phyloP scores from a whole-genome alignment of 2,888 invertebrate genomes.

The Xanthorhoe designata region DNA sequence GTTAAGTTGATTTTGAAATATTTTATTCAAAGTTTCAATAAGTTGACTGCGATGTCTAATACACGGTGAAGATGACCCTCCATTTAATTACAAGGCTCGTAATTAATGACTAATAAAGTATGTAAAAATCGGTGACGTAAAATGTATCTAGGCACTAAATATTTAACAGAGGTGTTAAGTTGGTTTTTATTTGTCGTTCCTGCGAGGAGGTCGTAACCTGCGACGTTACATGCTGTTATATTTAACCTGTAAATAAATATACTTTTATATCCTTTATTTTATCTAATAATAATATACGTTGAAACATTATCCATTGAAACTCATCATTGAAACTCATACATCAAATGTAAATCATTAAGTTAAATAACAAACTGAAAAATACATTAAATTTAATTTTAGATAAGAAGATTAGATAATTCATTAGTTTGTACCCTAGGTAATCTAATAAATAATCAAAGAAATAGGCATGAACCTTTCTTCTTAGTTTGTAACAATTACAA shows the following conservation, averaged over 20 bases:
- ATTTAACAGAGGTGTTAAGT: conserved; percentile 42
- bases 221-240: conserved; percentile 32
- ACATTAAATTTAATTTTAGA: too few relatives aligned
- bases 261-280: not conserved
- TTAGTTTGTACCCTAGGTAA: not conserved
- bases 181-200: conserved; percentile 44
- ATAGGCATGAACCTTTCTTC: not conserved
- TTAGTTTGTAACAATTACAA: too few relatives aligned
- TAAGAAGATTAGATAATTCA: too few relatives aligned
- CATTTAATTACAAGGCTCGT: not conserved
- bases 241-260: conserved; percentile 15
- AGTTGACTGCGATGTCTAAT: not conserved
- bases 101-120: conserved; percentile 7
- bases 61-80: not conserved
- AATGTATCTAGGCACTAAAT: conserved; percentile 36
- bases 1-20: too few relatives aligned
- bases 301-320: too few relatives aligned
- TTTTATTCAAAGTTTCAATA: not conserved
- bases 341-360: too few relatives aligned
- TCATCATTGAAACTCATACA: too few relatives aligned
- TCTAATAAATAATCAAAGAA: too few relatives aligned
- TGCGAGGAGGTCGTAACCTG: conserved; percentile 33
- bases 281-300: not conserved
- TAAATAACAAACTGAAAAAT: too few relatives aligned
- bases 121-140: conserved; percentile 30